Evolutionary conservation across 2,888 invertebrate species (phyloP).

Genomic region (Pandemis heparana): DNA sequence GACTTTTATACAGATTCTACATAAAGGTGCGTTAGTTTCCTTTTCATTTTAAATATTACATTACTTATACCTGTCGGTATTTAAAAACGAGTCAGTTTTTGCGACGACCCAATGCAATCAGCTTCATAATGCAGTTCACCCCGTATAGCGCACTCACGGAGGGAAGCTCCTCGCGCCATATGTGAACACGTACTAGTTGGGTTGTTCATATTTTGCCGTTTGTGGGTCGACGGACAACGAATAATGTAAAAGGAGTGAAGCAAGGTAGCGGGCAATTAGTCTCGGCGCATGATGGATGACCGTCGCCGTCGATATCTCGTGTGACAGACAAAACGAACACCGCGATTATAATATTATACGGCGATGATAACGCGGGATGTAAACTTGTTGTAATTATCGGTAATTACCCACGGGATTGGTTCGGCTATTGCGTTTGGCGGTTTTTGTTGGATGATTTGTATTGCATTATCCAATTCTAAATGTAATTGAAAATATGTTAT

Average conservation of each 20-base stretch:
- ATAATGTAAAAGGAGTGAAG: conserved; percentile 79
- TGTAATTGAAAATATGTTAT: conserved; percentile 2
- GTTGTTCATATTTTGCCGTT: conserved; percentile 43
- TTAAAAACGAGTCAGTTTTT: conserved; percentile 63
- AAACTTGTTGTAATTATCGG: conserved; percentile 73
- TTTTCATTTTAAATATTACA: conserved; percentile 8
- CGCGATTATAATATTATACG: conserved; percentile 81
- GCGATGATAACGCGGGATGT: conserved; percentile 78
- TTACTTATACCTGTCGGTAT: conserved; percentile 22
- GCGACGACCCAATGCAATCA: conserved; percentile 69
- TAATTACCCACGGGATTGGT: conserved; percentile 8
- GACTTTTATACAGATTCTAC: background rate
- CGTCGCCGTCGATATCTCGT: conserved; percentile 67
- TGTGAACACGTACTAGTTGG: conserved; percentile 5
- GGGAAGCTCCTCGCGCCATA: conserved; percentile 3
- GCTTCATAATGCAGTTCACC: conserved; percentile 62
- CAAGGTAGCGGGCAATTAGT: conserved; percentile 85
- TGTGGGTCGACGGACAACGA: conserved; percentile 74
- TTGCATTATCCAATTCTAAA: background rate
- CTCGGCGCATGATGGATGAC: conserved; percentile 81
- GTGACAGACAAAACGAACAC: conserved; percentile 80
- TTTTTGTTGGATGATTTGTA: background rate
- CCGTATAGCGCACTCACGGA: conserved; percentile 32
- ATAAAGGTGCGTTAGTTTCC: background rate
- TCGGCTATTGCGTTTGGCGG: background rate